Conservation (phyloP, 1,140 invertebrate genomes). For the Calycopis cecrops region DNA sequence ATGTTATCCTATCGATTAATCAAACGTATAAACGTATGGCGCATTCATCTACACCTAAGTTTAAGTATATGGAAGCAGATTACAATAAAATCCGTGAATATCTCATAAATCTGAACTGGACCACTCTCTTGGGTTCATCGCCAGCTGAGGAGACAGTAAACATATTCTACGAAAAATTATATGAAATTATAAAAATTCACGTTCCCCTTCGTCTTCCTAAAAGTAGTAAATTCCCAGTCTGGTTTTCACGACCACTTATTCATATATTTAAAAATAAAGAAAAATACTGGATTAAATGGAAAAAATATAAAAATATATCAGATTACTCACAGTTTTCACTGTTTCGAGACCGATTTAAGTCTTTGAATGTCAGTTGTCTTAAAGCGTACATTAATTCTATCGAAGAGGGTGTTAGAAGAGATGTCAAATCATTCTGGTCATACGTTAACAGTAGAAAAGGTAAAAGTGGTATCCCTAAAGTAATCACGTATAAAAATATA, state of each 20-base stretch:
- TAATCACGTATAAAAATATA: neutral
- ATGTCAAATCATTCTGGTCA: conserved; percentile 6
- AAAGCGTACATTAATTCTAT: neutral
- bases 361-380: neutral
- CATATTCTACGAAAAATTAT: no score
- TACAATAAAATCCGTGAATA: neutral
- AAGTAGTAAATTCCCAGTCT: neutral
- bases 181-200: no score
- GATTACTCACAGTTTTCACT: conserved; percentile 9
- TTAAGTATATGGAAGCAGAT: neutral
- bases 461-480: no score
- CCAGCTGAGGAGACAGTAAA: no score
- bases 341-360: neutral
- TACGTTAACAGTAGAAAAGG: neutral
- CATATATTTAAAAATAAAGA: conserved; percentile 16
- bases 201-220: no score
- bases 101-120: neutral
- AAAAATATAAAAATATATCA: conserved; percentile 19
- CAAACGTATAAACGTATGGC: neutral
- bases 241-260: conserved; percentile 13
- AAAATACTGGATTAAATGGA: conserved; percentile 15
- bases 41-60: neutral
- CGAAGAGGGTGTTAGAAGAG: neutral
- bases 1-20: no score
- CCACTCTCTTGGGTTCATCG: no score